Base-by-base conservation (phyloP, 30 jellyfish, hydroid and myxozoan genomes). In the Euphysa ruthae region DNA sequence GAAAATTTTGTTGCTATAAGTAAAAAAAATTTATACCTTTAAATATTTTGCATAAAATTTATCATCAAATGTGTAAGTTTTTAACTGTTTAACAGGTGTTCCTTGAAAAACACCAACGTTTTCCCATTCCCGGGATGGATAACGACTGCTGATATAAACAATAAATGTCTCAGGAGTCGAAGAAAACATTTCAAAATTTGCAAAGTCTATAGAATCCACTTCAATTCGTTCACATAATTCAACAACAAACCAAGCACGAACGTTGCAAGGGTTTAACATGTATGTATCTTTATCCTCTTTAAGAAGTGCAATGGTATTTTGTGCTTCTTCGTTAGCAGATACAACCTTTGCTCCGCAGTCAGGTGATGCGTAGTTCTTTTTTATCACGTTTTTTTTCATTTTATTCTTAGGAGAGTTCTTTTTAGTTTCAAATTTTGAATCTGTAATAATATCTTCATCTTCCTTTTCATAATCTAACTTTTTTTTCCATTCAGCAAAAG, bases 261-360 rank as follows among this genome's bases (percentile, higher is more conserved):
- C 93, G 30, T 83, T 81, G 82, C 98, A 90, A 32, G 94, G 94
- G 43, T 76, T 90, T 61, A 90, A 70, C 98, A 90, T 90, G 75
- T 90, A 90, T 43, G 66, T 26, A 58, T 90, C 98, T 70, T 87
- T 82, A 69, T 90, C 92, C 56, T 90, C 98, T 57, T 71, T 90
- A 32, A 90, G 69, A 5, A 90, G 64, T 0, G 98, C 92, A 26
- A 63, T 88, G 26, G 66, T 32, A 42, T 74, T 74, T n/a, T 74
- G 63, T 14, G 94, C 93, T 46, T 80, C 95, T 3, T 56, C 57
- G 51, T 90, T 90, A 1, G 95, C 69, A 0, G 98, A 73, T 22
- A 82, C 84, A 35, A 90, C 94, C 51, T 90, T 90, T 2, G 98
- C 98, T 4, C 98, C 95, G 55, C 98, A 90, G 28, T 90, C 98